Evolutionary conservation across 2,888 invertebrate genomes (phyloP), one percentile per base, ranked within the genome.

Genomic region (Aproaerema taeniolella): DNA sequence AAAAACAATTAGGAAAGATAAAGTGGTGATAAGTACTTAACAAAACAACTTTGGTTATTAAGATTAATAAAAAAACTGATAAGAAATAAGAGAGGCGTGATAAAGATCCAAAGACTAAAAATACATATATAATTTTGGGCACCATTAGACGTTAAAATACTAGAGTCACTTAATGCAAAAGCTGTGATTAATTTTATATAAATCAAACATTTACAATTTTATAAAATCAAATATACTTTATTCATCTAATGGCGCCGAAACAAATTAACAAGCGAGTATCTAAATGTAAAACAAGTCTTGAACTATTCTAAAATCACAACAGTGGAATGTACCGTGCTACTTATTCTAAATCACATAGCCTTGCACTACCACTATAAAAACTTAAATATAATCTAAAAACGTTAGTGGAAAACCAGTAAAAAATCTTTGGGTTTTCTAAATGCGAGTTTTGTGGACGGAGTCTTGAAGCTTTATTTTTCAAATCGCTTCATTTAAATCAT

Each of bases 281-380:
- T 47, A 46, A 48, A 46, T 4, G 2, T n/a, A 9, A 26, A 9
- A 16, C 16, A 26, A 35, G 26, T 11, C 28, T 26, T 13, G 5
- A 12, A 35, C 26, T 14, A 14, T 50, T 63, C 65, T 73, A 75
- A 61, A 72, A 83, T 82, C 80, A 82, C 82, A 82, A 80, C 65
- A 72, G 74, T 80, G 83, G 85, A 82, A 83, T 81, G 81, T 67
- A 62, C 56, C 45, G 78, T 80, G 80, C 72, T 61, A 58, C 81
- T 80, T 81, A 83, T 43, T 63, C 71, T 77, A 80, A 68, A 83
- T 85, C 85, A 85, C 85, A 76, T 75, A 79, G 75, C 73, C 70
- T 76, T 77, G 64, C 58, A 60, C 61, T 63, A 56, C 43, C 29
- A 4, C 8, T 11, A 17, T 37, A 37, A 29, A 37, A 37, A 49